Base-by-base conservation (phyloP, 2,888 invertebrate genomes). In the Ormia ochracea region DNA sequence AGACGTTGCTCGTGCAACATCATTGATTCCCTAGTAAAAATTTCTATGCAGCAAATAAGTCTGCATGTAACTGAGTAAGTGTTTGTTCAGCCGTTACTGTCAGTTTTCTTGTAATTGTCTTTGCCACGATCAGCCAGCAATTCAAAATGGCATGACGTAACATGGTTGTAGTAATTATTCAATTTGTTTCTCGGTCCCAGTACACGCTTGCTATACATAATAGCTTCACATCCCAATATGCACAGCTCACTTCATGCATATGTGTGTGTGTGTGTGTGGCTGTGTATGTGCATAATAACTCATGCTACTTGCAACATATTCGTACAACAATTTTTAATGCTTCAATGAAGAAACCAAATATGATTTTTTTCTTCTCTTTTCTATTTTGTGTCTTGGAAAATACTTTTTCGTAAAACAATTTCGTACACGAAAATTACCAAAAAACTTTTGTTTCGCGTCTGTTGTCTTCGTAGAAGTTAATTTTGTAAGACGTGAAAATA, bases 141-240 rank as follows among this genome's bases (percentile, higher is more conserved):
- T 59, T 65, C 59, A 79, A 74, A 79, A 63, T 63, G 70, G 78
- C 73, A 78, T 78, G 78, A 78, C 69, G 78, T 73, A 68, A 70
- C 74, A 65, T 69, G 63, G 43, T 77, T 76, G 80, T 80, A 76
- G 75, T 80, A 83, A 83, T 83, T 83, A 83, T 82, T 83, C 83
- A 83, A 83, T 83, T 82, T 82, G 83, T 82, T 83, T 50, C 59
- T 36, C 14, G 36, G 33, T 21, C 58, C 43, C 52, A 43, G n/a
- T 17, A 61, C 43, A 63, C 52, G 63, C 58, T 58, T 56, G 14
- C 17, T 41, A 28, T 56, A 38, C 28, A 12, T 9, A 36, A 45
- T 63, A 45, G 45, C 61, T 21, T 63, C 61, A 63, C 61, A 45
- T 48, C 33, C 33, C 19, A 45, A 48, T 26, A 28, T 50, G 28